Base-by-base conservation (phyloP, 1,140 invertebrate genomes). In the Batillaria attramentaria region DNA sequence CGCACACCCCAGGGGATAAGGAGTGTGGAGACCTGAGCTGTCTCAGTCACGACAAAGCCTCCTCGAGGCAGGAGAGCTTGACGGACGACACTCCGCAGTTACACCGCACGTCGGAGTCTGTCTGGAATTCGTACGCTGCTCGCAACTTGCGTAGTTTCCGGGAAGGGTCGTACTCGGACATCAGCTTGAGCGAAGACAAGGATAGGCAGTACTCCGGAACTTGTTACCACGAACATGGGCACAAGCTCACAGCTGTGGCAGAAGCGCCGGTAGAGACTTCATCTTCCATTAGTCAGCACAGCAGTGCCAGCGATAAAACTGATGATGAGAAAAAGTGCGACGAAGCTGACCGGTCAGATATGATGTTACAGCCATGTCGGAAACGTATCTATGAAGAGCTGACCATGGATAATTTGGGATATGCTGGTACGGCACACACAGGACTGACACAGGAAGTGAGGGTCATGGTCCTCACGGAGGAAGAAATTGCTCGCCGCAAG, bases 11-110 rank as follows among this genome's bases (percentile, higher is more conserved):
- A 39, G 68, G 77, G 46, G 8, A 70, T 39, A 16, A 39, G 50
- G 39, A 72, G 42, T 65, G 65, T 77, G 33, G 33, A 18, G 20
- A 62, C 10, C 42, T 83, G 6, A 81, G 78, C 46, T 88, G 87
- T 82, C 33, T 77, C n/a, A 88, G 87, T 72, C 87, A 88, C 68
- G 60, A 83, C 6, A 85, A 86, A 65, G 81, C 77, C 10, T 82
- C 86, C 2, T 85, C 82, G 35, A 54, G 84, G 57, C 82, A 84
- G 65, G 84, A 87, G 43, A 85, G 81, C 42, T 69, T 81, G 13
- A 77, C 81, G 2, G 87, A 89, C 62, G 82, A 84, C 42, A 90
- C 89, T 24, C 89, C 89, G 2, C 82, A 87, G 74, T 84, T 89
- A 78, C 85, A 87, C 76, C 80, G 85, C 43, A 82, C 84, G 18